Percentiles rank a stretch among this genome's conserved stretches.
Conservation (phyloP, 2,797 vertebrate species). For the Thamnophis elegans region DNA sequence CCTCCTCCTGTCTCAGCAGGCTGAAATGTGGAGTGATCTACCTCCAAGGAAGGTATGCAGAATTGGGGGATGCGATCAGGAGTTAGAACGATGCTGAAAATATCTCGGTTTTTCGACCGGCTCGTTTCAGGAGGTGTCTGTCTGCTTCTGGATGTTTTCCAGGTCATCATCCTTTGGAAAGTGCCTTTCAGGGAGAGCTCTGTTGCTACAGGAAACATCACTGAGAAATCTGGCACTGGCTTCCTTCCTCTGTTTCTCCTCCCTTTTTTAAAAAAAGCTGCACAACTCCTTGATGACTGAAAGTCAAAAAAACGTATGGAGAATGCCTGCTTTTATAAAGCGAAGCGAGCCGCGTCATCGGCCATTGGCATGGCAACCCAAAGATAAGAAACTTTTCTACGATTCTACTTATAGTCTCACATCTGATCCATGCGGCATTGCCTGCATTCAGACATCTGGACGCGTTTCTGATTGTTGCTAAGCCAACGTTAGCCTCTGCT, state of each 20-base stretch:
- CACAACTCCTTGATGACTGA: conserved; percentile 40
- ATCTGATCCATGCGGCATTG: conserved; percentile 52
- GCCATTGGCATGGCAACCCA: conserved; percentile 69
- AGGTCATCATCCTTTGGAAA: conserved; percentile 58
- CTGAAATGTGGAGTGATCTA: conserved; percentile 45
- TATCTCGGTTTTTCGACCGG: conserved; percentile 50
- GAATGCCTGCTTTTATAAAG: conserved; percentile 63
- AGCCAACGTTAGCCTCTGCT: not conserved
- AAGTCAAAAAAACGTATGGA: conserved; percentile 38
- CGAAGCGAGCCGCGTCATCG: conserved; percentile 50
- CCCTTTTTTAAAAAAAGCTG: not conserved
- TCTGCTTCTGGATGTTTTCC: conserved; percentile 54
- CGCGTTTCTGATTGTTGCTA: conserved; percentile 43
- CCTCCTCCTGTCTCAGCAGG: conserved; percentile 30
- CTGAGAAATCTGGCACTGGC: conserved; percentile 16
- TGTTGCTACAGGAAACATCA: conserved; percentile 52
- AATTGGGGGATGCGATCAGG: conserved; percentile 69
- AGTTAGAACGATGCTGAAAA: conserved; percentile 67
- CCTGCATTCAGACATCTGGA: conserved; percentile 51
- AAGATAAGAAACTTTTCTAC: conserved; percentile 59
- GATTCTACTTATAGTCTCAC: conserved; percentile 42
- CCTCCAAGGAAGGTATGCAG: conserved; percentile 63
- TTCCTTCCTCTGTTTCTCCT: not conserved
- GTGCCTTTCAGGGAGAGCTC: conserved; percentile 53
- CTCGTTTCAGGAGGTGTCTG: conserved; percentile 34